phyloP scores from a whole-genome alignment of 2,113 vertebrate genomes.

The Diglossa brunneiventris region DNA sequence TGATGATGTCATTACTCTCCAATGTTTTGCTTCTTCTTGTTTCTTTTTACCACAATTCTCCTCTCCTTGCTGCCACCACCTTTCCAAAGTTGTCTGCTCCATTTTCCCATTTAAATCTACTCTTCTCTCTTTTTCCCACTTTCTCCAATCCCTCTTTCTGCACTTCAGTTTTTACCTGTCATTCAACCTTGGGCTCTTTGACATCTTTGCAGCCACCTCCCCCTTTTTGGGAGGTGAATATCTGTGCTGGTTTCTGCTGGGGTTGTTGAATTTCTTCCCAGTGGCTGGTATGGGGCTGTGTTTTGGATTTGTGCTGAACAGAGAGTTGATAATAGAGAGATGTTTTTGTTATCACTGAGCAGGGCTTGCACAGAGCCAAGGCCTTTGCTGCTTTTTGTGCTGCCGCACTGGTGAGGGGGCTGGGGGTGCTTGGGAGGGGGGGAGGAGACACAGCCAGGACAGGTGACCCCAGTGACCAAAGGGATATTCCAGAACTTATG shows the following conservation, averaged over 20 bases:
- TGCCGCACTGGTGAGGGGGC: rapidly evolving
- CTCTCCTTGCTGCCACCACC: neutral
- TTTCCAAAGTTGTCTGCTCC: neutral
- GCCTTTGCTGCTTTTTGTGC: neutral
- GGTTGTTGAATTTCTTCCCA: neutral
- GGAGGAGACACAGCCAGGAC: neutral
- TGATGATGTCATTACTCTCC: neutral
- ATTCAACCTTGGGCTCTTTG: neutral
- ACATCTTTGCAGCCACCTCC: neutral
- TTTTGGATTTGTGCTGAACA: neutral
- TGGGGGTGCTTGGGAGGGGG: neutral
- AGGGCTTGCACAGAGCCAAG: neutral
- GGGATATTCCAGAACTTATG: rapidly evolving
- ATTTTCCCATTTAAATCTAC: neutral
- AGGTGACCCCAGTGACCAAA: neutral
- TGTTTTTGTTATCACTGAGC: neutral
- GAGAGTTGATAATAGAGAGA: neutral
- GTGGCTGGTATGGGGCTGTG: neutral
- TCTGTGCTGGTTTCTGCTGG: neutral
- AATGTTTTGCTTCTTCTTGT: neutral
- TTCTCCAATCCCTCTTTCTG: neutral
- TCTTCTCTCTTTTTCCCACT: neutral
- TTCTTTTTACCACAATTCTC: neutral
- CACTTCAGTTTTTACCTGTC: neutral
- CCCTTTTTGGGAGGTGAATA: neutral